phyloP scores from a whole-genome alignment of 2,888 invertebrate species.

The Nebria salina region DNA sequence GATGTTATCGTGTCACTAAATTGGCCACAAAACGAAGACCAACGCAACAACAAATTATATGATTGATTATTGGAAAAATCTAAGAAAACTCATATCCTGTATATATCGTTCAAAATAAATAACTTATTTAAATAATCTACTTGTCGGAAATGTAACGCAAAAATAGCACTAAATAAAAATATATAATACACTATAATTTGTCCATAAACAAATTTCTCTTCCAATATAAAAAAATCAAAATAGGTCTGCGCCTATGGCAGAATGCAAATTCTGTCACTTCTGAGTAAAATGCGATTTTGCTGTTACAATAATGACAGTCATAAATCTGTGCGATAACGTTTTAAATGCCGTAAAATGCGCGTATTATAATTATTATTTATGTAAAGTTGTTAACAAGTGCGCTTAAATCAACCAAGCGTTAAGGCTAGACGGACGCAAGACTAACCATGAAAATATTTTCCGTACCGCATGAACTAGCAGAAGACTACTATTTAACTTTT shows the following conservation, averaged over 20 bases:
- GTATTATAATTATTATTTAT: neutral
- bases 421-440: slow-evolving; percentile 20
- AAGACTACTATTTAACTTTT: slow-evolving; percentile 8
- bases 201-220: neutral
- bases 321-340: neutral
- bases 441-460: slow-evolving; percentile 18
- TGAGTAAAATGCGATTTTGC: neutral
- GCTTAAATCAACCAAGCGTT: slow-evolving; percentile 5
- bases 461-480: slow-evolving; percentile 17
- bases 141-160: neutral
- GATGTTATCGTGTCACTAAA: neutral
- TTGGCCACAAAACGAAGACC: neutral
- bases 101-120: neutral
- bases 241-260: neutral
- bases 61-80: neutral
- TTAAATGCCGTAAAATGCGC: neutral
- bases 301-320: neutral
- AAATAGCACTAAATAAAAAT: neutral
- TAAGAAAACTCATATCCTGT: neutral
- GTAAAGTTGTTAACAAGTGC: neutral
- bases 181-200: neutral
- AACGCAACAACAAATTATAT: neutral
- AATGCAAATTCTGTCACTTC: neutral
- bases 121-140: neutral
- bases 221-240: neutral